Conservation (phyloP, 1,140 invertebrate genomes). For the Periplaneta americana region DNA sequence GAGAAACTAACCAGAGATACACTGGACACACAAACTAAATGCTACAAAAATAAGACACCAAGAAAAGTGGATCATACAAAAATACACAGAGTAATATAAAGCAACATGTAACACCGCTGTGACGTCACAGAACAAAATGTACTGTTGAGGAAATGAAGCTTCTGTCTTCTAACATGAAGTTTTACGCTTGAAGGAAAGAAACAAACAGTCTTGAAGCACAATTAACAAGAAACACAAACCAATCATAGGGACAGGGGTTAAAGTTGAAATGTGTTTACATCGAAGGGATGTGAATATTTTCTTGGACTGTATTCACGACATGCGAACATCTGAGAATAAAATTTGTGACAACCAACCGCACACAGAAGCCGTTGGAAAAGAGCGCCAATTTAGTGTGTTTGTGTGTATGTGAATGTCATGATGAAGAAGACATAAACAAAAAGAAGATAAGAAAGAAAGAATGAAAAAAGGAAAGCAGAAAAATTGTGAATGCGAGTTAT, state of each 20-base stretch:
- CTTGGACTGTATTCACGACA: not conserved
- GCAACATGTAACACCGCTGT: not conserved
- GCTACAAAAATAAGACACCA: not conserved
- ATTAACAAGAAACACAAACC: not conserved
- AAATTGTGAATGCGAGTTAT: constrained; percentile 3
- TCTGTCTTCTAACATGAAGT: not conserved
- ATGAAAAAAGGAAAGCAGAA: constrained; percentile 8
- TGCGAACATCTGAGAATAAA: constrained; percentile 1
- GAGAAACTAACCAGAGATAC: not conserved
- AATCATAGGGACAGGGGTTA: not conserved
- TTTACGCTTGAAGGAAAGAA: not conserved
- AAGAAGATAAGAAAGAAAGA: not conserved
- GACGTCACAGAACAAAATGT: not conserved
- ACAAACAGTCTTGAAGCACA: not conserved
- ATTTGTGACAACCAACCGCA: constrained; percentile 11
- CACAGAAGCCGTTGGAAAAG: constrained; percentile 11
- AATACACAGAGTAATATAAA: not conserved
- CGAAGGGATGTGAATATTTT: not conserved
- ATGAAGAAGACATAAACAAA: constrained; percentile 1
- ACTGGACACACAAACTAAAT: not conserved
- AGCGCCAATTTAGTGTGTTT: constrained; percentile 5
- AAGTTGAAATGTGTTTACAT: not conserved
- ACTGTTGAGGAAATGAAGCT: not conserved
- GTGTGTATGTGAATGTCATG: constrained; percentile 9
- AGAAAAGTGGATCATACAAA: not conserved